Percentiles rank a stretch among this genome's conserved stretches.
phyloP scores from a whole-genome alignment of 2,888 invertebrate species.

The Adelphocoris suturalis region DNA sequence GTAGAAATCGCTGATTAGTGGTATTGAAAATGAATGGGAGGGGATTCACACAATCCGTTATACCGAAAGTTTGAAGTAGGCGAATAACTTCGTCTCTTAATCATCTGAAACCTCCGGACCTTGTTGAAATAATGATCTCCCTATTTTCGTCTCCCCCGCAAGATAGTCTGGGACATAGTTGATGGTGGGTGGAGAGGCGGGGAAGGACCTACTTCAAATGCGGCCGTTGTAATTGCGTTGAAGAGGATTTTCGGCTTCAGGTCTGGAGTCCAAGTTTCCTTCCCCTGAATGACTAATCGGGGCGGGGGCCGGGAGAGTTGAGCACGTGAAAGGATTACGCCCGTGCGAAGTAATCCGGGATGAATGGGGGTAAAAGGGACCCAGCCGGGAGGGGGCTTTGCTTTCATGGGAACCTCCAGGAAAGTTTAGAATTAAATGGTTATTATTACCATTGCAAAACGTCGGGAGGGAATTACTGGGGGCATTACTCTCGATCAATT shows the following conservation, averaged over 20 bases:
- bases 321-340: conserved; percentile 49
- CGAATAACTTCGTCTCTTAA: neutral
- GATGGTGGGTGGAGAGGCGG: neutral
- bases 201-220: neutral
- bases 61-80: neutral
- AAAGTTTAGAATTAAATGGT: conserved; percentile 54
- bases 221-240: conserved; percentile 39
- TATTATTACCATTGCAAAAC: conserved; percentile 54
- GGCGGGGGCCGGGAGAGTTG: conserved; percentile 16
- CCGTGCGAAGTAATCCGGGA: conserved; percentile 24
- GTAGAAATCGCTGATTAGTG: too few relatives aligned
- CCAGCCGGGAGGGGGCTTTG: conserved; percentile 6
- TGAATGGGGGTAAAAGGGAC: conserved; percentile 38
- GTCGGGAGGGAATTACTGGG: neutral
- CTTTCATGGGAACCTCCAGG: neutral
- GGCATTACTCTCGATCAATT: conserved; percentile 48
- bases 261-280: conserved; percentile 20
- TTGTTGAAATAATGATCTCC: neutral
- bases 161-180: neutral
- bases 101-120: neutral
- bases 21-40: neutral
- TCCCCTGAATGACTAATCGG: conserved; percentile 46
- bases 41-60: neutral
- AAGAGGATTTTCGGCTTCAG: conserved; percentile 39
- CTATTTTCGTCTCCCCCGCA: neutral